These are phyloP conservation scores for Phragmatobia fuliginosa DNA, from an alignment of 2,888 invertebrate species.

Conservation along the genomic window DNA sequence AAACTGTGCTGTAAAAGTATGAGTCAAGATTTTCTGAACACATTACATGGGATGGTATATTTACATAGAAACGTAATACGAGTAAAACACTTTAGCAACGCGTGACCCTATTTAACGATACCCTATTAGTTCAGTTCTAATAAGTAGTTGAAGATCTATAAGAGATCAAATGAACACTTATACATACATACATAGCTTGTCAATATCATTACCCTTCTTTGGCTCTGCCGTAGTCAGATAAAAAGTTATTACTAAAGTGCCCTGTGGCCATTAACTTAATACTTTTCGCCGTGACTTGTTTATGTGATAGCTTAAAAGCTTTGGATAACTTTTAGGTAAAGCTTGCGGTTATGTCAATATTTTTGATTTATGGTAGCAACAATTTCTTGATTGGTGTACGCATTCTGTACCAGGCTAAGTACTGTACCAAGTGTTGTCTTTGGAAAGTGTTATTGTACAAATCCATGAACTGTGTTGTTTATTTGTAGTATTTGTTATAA, in stretches of 20 bases:
- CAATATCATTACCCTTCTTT: no score
- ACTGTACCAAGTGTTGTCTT: not conserved
- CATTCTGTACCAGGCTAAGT: not conserved
- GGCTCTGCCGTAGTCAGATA: no score
- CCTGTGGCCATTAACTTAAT: slow-evolving; percentile 5
- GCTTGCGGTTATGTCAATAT: slow-evolving; percentile 11
- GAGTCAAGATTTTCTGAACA: no score
- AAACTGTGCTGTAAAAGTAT: no score
- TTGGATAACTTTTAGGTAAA: not conserved
- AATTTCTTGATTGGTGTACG: slow-evolving; percentile 15
- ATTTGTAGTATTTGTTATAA: not conserved
- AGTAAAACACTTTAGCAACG: no score
- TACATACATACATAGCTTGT: no score
- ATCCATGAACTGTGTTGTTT: not conserved
- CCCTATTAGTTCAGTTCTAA: no score
- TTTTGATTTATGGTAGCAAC: slow-evolving; percentile 18
- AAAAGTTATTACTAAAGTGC: slow-evolving; percentile 7
- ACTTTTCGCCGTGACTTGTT: not conserved
- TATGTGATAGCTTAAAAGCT: slow-evolving; percentile 13
- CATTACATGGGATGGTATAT: no score
- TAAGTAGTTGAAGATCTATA: no score
- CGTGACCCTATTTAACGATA: no score
- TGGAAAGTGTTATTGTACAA: slow-evolving; percentile 4
- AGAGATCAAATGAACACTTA: no score
- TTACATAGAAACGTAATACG: no score